A percentile compares a stretch with the other conserved stretches of the same genome.
These are phyloP conservation scores for Acrossocheilus wenchowensis DNA, from an alignment of 2,797 vertebrate species.

Conservation along the genomic window DNA sequence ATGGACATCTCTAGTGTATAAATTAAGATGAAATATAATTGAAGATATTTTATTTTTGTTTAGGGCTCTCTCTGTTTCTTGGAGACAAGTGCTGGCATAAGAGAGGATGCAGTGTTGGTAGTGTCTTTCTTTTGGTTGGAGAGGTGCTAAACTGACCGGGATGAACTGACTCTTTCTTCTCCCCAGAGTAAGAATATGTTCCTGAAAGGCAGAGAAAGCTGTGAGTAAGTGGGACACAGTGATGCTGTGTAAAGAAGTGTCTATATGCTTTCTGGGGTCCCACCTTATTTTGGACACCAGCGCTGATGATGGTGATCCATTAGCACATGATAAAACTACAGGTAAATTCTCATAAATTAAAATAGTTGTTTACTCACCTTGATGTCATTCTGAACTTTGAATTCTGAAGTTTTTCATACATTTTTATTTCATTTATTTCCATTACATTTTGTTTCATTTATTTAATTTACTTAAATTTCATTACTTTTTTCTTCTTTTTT, in stretches of 20 bases:
- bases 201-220: constrained; percentile 10
- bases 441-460: neutral
- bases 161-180: neutral
- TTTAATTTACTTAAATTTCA: neutral
- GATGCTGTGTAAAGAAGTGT: neutral
- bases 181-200: neutral
- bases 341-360: neutral
- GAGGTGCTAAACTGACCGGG: neutral
- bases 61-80: neutral
- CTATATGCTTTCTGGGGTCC: neutral
- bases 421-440: neutral
- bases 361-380: neutral
- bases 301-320: neutral
- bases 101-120: neutral
- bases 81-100: neutral
- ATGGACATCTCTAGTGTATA: constrained; percentile 13
- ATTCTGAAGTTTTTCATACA: neutral
- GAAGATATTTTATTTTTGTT: neutral
- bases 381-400: neutral
- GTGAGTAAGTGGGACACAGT: neutral
- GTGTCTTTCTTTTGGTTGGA: constrained; percentile 4
- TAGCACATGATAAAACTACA: neutral
- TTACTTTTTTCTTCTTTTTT: neutral
- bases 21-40: constrained; percentile 32
- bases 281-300: neutral